Evolutionary conservation across 2,888 invertebrate species (phyloP).

Genomic region (Cremastinae sp.): DNA sequence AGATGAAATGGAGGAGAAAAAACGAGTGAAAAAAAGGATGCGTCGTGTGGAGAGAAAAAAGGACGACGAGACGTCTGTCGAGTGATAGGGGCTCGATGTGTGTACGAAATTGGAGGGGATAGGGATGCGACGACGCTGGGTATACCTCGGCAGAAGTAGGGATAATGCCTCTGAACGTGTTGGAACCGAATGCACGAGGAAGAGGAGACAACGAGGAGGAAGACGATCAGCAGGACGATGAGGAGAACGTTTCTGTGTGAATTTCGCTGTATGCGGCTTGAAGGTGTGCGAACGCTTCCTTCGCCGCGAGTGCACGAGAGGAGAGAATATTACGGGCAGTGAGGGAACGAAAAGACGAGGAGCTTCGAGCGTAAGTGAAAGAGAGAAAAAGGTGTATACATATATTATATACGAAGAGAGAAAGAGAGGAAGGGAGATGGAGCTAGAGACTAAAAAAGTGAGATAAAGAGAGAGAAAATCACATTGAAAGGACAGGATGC

Average conservation of each 20-base stretch:
- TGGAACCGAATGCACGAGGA: slow-evolving; percentile 36
- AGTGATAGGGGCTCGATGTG: slow-evolving; percentile 35
- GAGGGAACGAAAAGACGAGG: slow-evolving; percentile 2
- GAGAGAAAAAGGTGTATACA: slow-evolving; percentile 19
- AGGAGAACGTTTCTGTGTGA: no score
- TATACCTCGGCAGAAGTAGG: slow-evolving; percentile 48
- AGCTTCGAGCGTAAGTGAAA: no score
- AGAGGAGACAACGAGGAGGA: background rate
- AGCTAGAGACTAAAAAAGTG: no score
- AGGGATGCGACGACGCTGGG: slow-evolving; percentile 55
- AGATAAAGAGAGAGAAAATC: slow-evolving; percentile 27
- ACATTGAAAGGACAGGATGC: slow-evolving; percentile 22
- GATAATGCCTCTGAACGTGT: slow-evolving; percentile 47
- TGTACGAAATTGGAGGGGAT: slow-evolving; percentile 47
- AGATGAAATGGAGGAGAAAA: slow-evolving; percentile 47
- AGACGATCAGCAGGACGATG: no score
- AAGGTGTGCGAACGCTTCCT: no score
- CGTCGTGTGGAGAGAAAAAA: slow-evolving; percentile 43
- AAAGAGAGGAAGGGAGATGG: slow-evolving; percentile 21
- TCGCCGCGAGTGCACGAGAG: no score
- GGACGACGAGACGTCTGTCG: no score
- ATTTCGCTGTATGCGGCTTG: no score
- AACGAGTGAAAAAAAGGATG: slow-evolving; percentile 34
- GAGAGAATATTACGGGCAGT: no score
- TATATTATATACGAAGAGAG: slow-evolving; percentile 22